Evolutionary conservation across 2,888 invertebrate genomes (phyloP), one percentile per base, ranked within the genome.

Genomic region (Caenorhabditis macrosperma): DNA sequence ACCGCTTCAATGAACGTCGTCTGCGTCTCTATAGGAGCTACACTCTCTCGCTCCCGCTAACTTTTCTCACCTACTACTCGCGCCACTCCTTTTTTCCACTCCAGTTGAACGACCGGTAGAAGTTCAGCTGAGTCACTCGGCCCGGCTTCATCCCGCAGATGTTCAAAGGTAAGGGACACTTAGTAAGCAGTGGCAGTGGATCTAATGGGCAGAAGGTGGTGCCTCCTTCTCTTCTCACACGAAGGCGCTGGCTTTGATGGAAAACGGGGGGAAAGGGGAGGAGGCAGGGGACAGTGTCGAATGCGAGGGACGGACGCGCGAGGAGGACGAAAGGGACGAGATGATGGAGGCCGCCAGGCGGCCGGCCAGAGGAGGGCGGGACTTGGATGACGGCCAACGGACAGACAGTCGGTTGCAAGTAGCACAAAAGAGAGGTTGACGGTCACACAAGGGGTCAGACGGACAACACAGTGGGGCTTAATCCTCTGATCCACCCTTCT

Each of bases 331-430:
- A 52, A 52, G 52, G 52, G 50, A 33, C 30, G 63, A 50, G 41
- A 54, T n/a, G 64, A 59, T 59, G 59, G 41, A 30, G 48, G 48
- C 46, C 46, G 63, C 54, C 63, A 72, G 64, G 64, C 64, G 72
- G 63, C 35, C 64, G 64, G 41, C 61, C 71, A 33, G 52, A 68
- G 54, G 50, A 57, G 71, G 72, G 72, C 72, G 61, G 76, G 68
- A 46, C 59, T 60, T 54, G 76, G 67, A 59, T 24, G 61, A 61
- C 20, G 67, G 76, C 66, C 67, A 55, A 38, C 33, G 66, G 60
- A 50, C 22, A 44, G 71, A 71, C 60, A 38, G 69, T 60, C 67
- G 54, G 50, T 17, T 41, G 41, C 17, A 22, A 60, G 63, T 64
- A 59, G 64, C 64, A 74, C 63, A 64, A 64, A 48, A 30, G 63